These are phyloP conservation scores for Macrosteles quadrilineatus DNA, from an alignment of 1,140 invertebrate genomes.

Conservation along the genomic window DNA sequence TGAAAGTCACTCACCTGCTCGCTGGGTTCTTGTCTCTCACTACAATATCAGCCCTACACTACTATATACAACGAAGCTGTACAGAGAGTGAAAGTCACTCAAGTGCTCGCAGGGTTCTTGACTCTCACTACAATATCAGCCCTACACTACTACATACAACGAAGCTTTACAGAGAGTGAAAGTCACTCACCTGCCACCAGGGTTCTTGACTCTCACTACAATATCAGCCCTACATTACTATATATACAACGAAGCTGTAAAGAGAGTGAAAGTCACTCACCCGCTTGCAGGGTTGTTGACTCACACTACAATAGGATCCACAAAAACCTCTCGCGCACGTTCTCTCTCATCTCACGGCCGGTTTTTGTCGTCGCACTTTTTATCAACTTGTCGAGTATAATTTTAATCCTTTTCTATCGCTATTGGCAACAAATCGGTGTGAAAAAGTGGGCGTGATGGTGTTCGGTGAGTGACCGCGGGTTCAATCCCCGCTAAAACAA, in stretches of 20 bases:
- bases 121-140: too few relatives aligned
- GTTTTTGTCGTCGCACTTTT: background rate
- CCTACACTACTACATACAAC: too few relatives aligned
- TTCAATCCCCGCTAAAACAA: background rate
- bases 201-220: too few relatives aligned
- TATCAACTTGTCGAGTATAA: conserved; percentile 16
- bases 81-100: too few relatives aligned
- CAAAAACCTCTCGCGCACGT: conserved; percentile 7
- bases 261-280: too few relatives aligned
- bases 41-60: background rate
- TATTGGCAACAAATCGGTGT: conserved; percentile 16
- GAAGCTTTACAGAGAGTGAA: too few relatives aligned
- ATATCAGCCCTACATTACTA: too few relatives aligned
- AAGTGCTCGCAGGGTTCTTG: too few relatives aligned
- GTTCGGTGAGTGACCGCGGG: background rate
- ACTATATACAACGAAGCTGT: too few relatives aligned
- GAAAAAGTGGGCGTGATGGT: background rate
- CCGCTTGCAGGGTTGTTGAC: background rate
- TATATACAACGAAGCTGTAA: too few relatives aligned
- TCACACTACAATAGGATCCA: background rate
- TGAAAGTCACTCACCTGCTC: too few relatives aligned
- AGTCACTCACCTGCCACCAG: too few relatives aligned
- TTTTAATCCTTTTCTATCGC: conserved; percentile 8
- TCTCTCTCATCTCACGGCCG: background rate
- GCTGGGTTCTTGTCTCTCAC: background rate